Percentiles rank a stretch among this genome's conserved stretches.
These are phyloP conservation scores for Pteruthius melanotis DNA, from an alignment of 2,113 vertebrate genomes.

Conservation along the genomic window DNA sequence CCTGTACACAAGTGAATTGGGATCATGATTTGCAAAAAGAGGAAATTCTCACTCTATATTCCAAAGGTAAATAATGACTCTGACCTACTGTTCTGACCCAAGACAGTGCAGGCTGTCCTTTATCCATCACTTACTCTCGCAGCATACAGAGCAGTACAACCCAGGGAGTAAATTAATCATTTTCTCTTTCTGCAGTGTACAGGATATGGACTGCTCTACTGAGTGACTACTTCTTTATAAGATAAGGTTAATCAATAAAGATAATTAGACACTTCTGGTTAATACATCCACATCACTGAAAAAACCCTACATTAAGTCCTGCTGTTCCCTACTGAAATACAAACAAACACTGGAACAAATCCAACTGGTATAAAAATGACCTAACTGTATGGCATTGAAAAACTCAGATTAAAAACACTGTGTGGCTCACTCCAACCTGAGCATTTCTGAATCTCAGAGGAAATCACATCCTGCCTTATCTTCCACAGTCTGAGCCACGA, in stretches of 20 bases:
- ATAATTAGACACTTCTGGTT: slow-evolving; percentile 53
- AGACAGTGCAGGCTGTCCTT: slow-evolving; percentile 8
- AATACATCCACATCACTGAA: slow-evolving; percentile 7
- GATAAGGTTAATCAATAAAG: slow-evolving; percentile 62
- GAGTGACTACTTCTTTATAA: slow-evolving; percentile 43
- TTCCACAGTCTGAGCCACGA: background rate
- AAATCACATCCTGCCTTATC: background rate
- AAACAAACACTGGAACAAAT: slow-evolving; percentile 8
- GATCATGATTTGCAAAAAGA: background rate
- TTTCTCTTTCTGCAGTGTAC: slow-evolving; percentile 13
- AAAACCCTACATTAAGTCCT: background rate
- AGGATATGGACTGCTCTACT: slow-evolving; percentile 26
- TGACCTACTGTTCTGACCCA: slow-evolving; percentile 48
- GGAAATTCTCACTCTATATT: background rate
- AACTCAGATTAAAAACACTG: background rate
- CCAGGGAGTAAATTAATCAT: slow-evolving; percentile 52
- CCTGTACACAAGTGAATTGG: background rate
- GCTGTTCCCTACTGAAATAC: background rate
- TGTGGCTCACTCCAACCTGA: background rate
- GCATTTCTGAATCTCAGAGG: background rate
- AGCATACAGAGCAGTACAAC: slow-evolving; percentile 11
- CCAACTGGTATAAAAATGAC: background rate
- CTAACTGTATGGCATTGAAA: background rate
- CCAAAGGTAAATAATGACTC: slow-evolving; percentile 38
- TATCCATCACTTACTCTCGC: background rate